Evolutionary conservation across 2,797 vertebrate species (phyloP), one percentile per base, ranked within the genome.

Genomic region (Pangasius macronema): DNA sequence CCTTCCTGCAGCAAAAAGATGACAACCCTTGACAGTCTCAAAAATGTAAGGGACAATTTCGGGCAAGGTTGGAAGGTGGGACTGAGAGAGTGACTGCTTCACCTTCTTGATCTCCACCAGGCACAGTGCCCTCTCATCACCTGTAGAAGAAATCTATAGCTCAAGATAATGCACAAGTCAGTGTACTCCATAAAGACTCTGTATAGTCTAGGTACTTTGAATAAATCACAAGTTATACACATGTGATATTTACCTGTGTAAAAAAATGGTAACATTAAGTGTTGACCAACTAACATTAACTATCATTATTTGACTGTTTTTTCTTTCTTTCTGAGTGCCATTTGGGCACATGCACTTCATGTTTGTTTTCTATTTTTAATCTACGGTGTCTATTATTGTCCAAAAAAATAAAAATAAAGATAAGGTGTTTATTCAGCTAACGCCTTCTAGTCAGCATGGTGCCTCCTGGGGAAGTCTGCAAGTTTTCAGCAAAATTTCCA

Each of bases 11-110:
- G 97, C 96, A 88, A 99, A 99, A 90, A 99, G 95, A 89, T 99
- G 99, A 92, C 98, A 99, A 89, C 98, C 99, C 94, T 99, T 99
- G 91, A 99, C 97, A 0, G 97, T 97, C 94, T 99, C 99, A 68
- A 99, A 99, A 91, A 99, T 91, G 86, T 95, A 97, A 53, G 98
- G 97, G 5, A 96, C 95, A 90, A 99, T 92, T 85, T 99, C 98
- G 0, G 98, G 97, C 93, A 99, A 97, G 85, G 96, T 97, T 7
- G 99, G 98, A 88, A 99, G 96, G 93, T 99, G 99, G 39, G 98
- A 97, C 94, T 99, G 99, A 3, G 98, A 97, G 86, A 99, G 92
- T 67, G 97, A 98, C 93, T 99, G 98, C 90, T 99, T 99, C 83
- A 99, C 98, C 85, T 98, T 97, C 95, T 99, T 99, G 84, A 99